Conservation (phyloP, 1,140 invertebrate species). For the Riptortus pedestris region DNA sequence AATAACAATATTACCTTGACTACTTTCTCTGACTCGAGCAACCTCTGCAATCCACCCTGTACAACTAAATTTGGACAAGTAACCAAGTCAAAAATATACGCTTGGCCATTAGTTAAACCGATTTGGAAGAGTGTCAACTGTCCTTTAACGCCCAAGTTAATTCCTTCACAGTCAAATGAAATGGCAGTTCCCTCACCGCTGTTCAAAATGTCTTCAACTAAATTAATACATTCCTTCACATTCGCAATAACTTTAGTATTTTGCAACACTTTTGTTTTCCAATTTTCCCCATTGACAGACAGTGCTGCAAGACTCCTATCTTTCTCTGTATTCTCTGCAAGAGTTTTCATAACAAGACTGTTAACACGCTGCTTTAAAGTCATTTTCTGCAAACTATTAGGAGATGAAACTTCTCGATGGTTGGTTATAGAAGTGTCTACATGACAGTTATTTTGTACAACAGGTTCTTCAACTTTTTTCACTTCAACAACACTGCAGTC, state of each 20-base stretch:
- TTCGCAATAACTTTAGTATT: constrained; percentile 66
- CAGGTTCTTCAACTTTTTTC: constrained; percentile 6
- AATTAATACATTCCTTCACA: constrained; percentile 59
- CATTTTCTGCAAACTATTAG: constrained; percentile 45
- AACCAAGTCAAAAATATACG: constrained; percentile 82
- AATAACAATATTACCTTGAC: constrained; percentile 55
- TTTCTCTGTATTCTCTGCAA: constrained; percentile 80
- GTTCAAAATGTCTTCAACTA: constrained; percentile 64
- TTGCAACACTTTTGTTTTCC: constrained; percentile 70
- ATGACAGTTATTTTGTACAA: neutral
- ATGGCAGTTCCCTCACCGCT: constrained; percentile 50
- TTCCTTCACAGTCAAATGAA: constrained; percentile 81
- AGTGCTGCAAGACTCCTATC: constrained; percentile 48
- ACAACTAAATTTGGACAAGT: constrained; percentile 68
- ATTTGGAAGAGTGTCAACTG: constrained; percentile 78
- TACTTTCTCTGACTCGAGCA: constrained; percentile 71
- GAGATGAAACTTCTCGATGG: neutral
- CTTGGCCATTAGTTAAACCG: constrained; percentile 62
- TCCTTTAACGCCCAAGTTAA: constrained; percentile 76
- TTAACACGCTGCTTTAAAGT: constrained; percentile 77
- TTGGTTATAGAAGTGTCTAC: neutral
- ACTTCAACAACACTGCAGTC: constrained; percentile 1
- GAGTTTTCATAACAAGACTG: constrained; percentile 72
- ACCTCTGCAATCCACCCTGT: constrained; percentile 62
- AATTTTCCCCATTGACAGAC: constrained; percentile 48